Percentiles rank a stretch among this genome's conserved stretches.
Evolutionary conservation across 2,113 vertebrate genomes (phyloP).

Genomic region (Scomber japonicus): DNA sequence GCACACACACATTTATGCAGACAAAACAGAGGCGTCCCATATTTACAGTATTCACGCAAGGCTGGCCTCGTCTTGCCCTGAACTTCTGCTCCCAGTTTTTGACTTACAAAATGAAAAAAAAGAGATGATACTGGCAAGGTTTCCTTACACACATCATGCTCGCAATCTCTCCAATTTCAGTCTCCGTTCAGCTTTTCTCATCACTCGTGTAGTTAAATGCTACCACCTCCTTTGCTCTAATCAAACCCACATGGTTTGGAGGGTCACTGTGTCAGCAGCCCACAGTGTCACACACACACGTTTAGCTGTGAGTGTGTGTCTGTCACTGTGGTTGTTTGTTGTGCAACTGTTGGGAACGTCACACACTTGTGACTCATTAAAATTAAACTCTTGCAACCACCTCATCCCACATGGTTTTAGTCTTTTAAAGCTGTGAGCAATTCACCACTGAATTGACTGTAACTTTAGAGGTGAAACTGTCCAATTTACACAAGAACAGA

Average conservation of each 20-base stretch:
- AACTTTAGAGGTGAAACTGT: constrained; percentile 8
- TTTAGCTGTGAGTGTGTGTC: constrained; percentile 34
- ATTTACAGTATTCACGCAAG: constrained; percentile 8
- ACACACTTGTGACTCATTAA: constrained; percentile 19
- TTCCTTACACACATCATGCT: neutral
- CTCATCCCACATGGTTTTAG: neutral
- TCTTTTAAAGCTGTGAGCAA: neutral
- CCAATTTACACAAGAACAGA: constrained; percentile 19
- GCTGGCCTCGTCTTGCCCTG: constrained; percentile 12
- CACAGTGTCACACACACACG: constrained; percentile 18
- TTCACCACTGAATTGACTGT: neutral
- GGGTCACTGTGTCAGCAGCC: constrained; percentile 55
- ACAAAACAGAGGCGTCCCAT: constrained; percentile 5
- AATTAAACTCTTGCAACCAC: neutral
- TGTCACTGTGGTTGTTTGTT: constrained; percentile 19
- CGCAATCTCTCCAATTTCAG: neutral
- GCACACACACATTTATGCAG: neutral
- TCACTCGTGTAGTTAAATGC: constrained; percentile 33
- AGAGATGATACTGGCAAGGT: neutral
- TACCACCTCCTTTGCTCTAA: constrained; percentile 65
- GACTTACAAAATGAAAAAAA: neutral
- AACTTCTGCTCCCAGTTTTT: constrained; percentile 1
- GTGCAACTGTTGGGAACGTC: constrained; percentile 32
- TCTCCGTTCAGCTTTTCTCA: constrained; percentile 5
- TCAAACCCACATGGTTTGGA: constrained; percentile 73